Evolutionary conservation across 2,797 vertebrate genomes (phyloP).

Genomic region (Kryptopterus vitreolus): DNA sequence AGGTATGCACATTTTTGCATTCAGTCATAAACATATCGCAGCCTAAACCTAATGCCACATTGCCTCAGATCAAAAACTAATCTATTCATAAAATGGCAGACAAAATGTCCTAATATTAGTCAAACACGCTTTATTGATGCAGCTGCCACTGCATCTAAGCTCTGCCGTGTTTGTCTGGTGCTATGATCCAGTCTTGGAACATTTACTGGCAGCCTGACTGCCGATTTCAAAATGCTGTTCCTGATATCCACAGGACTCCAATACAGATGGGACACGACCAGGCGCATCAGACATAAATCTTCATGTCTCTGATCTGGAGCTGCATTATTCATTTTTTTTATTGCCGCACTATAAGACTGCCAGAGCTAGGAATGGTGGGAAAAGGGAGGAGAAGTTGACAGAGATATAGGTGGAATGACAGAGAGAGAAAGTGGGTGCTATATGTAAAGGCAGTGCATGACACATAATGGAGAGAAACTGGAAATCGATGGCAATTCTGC

Average conservation of each 20-base stretch:
- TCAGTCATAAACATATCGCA: background rate
- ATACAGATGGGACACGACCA: constrained; percentile 52
- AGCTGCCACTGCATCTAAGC: constrained; percentile 7
- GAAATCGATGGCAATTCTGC: constrained; percentile 5
- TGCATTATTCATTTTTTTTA: constrained; percentile 66
- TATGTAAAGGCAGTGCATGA: constrained; percentile 49
- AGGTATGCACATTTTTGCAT: background rate
- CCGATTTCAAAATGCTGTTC: constrained; percentile 38
- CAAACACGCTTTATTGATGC: constrained; percentile 14
- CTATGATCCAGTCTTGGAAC: constrained; percentile 37
- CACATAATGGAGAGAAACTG: constrained; percentile 14
- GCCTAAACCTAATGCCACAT: background rate
- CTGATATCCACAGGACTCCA: constrained; percentile 41
- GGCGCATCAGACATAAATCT: constrained; percentile 56
- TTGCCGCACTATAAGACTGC: constrained; percentile 59
- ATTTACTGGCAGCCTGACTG: constrained; percentile 39
- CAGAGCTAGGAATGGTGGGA: constrained; percentile 42
- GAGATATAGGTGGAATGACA: constrained; percentile 36
- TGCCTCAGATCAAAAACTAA: background rate
- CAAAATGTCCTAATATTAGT: constrained; percentile 31
- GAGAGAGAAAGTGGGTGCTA: constrained; percentile 33
- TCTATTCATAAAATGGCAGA: background rate
- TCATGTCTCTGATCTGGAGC: constrained; percentile 63
- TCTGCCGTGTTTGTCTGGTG: constrained; percentile 29
- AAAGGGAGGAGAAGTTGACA: constrained; percentile 25